A percentile compares a stretch with the other conserved stretches of the same genome.
Conservation (phyloP, 1,140 invertebrate genomes). For the Scaptomyza montana region DNA sequence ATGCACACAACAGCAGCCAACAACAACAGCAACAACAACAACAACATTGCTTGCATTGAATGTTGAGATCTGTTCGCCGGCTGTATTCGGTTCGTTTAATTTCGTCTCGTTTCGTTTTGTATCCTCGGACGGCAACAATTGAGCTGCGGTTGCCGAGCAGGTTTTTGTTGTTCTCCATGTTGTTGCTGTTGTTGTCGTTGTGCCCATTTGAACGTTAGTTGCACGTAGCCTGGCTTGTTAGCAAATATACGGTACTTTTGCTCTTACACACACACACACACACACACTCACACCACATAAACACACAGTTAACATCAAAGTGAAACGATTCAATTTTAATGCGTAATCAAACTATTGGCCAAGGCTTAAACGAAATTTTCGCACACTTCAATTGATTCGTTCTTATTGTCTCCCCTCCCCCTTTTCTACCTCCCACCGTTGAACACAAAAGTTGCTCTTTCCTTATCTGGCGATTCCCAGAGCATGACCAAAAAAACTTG, state of each 20-base stretch:
- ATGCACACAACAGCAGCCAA: constrained; percentile 16
- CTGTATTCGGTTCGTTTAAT: neutral
- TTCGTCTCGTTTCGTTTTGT: too few species aligned
- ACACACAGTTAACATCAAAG: constrained; percentile 15
- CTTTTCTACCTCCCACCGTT: too few species aligned
- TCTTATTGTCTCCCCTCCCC: neutral
- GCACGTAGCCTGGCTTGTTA: constrained; percentile 77
- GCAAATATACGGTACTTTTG: constrained; percentile 68
- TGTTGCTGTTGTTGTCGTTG: constrained; percentile 40
- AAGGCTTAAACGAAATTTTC: constrained; percentile 7
- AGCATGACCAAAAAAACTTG: too few species aligned
- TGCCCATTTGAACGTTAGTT: constrained; percentile 70
- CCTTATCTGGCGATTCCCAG: too few species aligned
- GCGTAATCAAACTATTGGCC: constrained; percentile 27
- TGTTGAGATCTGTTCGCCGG: constrained; percentile 31
- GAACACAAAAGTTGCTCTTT: too few species aligned
- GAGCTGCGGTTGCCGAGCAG: constrained; percentile 34
- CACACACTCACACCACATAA: neutral
- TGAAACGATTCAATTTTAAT: constrained; percentile 55
- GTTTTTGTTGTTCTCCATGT: constrained; percentile 46
- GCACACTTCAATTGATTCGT: constrained; percentile 5
- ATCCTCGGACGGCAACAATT: constrained; percentile 40
- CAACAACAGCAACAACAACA: neutral
- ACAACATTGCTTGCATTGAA: constrained; percentile 18
- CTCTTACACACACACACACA: constrained; percentile 31